phyloP scores from a whole-genome alignment of 1,140 invertebrate species.

The Bombyx mandarina region DNA sequence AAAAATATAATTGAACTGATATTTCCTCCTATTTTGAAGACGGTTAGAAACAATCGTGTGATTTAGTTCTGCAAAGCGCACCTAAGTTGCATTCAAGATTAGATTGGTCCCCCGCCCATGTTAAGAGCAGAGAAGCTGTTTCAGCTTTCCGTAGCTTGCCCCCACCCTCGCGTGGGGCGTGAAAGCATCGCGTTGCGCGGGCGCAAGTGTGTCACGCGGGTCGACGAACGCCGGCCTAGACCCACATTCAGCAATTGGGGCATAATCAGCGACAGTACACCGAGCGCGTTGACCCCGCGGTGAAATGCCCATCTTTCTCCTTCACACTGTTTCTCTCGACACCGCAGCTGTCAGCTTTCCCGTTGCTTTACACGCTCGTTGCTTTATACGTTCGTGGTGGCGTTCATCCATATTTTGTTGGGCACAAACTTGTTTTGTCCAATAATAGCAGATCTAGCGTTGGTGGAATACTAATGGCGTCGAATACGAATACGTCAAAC shows the following conservation, averaged over 20 bases:
- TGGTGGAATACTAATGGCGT: too few species aligned
- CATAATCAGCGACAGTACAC: constrained; percentile 69
- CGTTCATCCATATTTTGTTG: too few species aligned
- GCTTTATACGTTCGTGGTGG: too few species aligned
- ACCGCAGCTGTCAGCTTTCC: constrained; percentile 43
- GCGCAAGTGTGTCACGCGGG: constrained; percentile 64
- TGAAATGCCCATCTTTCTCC: constrained; percentile 67
- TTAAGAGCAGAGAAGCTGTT: constrained; percentile 24
- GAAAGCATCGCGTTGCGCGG: constrained; percentile 60
- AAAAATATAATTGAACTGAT: too few species aligned
- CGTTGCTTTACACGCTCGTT: constrained; percentile 14
- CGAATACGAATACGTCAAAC: too few species aligned
- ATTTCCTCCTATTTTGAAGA: too few species aligned
- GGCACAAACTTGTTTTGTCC: too few species aligned
- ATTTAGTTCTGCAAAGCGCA: too few species aligned
- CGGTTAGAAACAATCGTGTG: too few species aligned
- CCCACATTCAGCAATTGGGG: constrained; percentile 68
- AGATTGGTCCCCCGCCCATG: constrained; percentile 16
- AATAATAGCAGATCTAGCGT: too few species aligned
- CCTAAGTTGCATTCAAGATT: too few species aligned
- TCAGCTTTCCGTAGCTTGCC: constrained; percentile 50
- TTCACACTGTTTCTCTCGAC: constrained; percentile 67
- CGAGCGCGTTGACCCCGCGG: constrained; percentile 63
- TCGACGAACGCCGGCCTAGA: constrained; percentile 70
- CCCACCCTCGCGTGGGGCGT: constrained; percentile 53